phyloP scores from a whole-genome alignment of 2,797 vertebrate genomes.

The Champsocephalus gunnari region DNA sequence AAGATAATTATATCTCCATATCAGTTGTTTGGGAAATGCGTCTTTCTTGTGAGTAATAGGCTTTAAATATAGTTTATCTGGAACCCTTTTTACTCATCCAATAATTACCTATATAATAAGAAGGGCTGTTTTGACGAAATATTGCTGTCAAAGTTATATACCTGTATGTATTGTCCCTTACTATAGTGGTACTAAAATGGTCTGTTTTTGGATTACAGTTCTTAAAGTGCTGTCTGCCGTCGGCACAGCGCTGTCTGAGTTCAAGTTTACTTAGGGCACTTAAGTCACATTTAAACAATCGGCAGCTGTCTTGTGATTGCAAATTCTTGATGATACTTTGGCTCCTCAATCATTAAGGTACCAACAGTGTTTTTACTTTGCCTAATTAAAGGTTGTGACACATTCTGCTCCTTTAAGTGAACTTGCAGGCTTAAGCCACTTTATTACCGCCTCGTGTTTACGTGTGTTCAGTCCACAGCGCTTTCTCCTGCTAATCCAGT shows the following conservation, averaged over 20 bases:
- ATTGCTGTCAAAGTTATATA: neutral
- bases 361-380: neutral
- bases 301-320: neutral
- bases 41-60: neutral
- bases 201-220: neutral
- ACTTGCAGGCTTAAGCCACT: conserved; percentile 41
- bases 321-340: neutral
- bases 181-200: neutral
- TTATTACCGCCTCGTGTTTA: conserved; percentile 39
- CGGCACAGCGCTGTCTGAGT: neutral
- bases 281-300: neutral
- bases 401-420: conserved; percentile 2
- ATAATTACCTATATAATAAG: neutral
- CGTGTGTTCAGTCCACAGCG: neutral
- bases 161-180: neutral
- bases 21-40: neutral
- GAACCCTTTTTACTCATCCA: neutral
- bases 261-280: neutral
- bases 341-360: neutral
- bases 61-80: neutral
- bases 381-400: conserved; percentile 9
- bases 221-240: neutral
- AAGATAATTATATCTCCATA: no score
- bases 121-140: neutral
- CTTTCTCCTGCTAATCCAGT: conserved; percentile 49